These are phyloP conservation scores for Pitta sordida DNA, from an alignment of 2,113 vertebrate species.

Conservation along the genomic window DNA sequence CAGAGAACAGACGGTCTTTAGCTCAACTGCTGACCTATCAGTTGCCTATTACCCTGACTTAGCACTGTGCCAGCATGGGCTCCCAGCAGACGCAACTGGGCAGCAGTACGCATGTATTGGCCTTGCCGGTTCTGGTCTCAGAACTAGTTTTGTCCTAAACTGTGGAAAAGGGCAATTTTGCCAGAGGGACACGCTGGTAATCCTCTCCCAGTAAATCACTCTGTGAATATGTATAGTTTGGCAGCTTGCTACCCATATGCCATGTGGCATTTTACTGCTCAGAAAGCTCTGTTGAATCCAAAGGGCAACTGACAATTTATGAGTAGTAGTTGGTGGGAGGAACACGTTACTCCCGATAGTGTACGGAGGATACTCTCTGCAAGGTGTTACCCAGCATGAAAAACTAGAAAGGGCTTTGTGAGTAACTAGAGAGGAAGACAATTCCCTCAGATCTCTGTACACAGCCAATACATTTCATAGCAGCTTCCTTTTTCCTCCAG, in stretches of 20 bases:
- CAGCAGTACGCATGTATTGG: rapidly evolving
- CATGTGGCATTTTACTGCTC: not conserved
- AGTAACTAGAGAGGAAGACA: not conserved
- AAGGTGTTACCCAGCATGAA: not conserved
- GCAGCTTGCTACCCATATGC: not conserved
- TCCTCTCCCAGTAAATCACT: not conserved
- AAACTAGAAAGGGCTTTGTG: not conserved
- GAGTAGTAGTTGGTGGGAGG: constrained; percentile 23
- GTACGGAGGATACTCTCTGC: not conserved
- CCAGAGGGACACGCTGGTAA: not conserved
- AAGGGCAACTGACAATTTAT: not conserved
- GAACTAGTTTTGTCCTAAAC: not conserved
- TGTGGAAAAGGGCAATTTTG: not conserved
- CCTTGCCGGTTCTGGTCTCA: not conserved
- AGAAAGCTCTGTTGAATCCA: not conserved
- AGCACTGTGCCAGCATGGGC: not conserved
- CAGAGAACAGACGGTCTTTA: not conserved
- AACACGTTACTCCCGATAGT: not conserved
- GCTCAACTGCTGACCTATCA: not conserved
- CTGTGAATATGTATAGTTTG: not conserved
- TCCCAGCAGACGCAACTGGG: not conserved
- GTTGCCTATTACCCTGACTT: not conserved
- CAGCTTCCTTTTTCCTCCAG: not conserved
- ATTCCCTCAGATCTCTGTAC: not conserved
- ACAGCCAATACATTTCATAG: not conserved